phyloP scores from a whole-genome alignment of 1,140 invertebrate genomes.

The Diorhabda sublineata region DNA sequence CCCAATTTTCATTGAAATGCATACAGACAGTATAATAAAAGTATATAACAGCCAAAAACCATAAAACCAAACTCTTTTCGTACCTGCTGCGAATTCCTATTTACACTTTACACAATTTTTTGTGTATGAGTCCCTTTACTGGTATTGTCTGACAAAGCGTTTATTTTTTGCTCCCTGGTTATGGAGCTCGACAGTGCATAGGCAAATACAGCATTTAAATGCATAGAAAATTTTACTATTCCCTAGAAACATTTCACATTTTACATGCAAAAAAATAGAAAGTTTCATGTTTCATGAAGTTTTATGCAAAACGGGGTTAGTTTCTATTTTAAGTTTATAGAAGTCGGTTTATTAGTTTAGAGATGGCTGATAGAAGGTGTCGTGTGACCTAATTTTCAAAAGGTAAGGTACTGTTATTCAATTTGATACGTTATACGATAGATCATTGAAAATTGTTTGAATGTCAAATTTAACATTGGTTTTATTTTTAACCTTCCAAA shows the following conservation, averaged over 20 bases:
- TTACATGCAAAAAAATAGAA: conserved; percentile 41
- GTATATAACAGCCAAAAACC: conserved; percentile 9
- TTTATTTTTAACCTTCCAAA: too few relatives aligned
- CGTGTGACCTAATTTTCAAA: too few relatives aligned
- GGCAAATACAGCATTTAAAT: conserved; percentile 47
- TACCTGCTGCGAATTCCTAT: conserved; percentile 19
- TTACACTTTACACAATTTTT: conserved; percentile 24
- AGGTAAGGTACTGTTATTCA: too few relatives aligned
- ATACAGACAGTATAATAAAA: conserved; percentile 7
- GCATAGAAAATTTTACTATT: conserved; percentile 47
- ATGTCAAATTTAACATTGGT: too few relatives aligned
- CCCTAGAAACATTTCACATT: conserved; percentile 34
- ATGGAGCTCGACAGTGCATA: conserved; percentile 18
- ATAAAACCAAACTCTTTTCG: conserved; percentile 20
- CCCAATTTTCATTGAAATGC: background rate
- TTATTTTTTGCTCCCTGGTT: conserved; percentile 25
- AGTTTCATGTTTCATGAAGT: conserved; percentile 27
- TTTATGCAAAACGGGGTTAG: conserved; percentile 24
- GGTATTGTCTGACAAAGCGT: background rate
- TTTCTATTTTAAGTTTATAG: conserved; percentile 5
- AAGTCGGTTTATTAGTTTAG: background rate
- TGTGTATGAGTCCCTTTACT: conserved; percentile 14
- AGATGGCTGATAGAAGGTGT: too few relatives aligned
- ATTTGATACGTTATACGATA: too few relatives aligned
- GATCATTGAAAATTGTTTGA: too few relatives aligned